Base-by-base conservation (phyloP, 2,797 vertebrate species). In the Myotis pilosus region DNA sequence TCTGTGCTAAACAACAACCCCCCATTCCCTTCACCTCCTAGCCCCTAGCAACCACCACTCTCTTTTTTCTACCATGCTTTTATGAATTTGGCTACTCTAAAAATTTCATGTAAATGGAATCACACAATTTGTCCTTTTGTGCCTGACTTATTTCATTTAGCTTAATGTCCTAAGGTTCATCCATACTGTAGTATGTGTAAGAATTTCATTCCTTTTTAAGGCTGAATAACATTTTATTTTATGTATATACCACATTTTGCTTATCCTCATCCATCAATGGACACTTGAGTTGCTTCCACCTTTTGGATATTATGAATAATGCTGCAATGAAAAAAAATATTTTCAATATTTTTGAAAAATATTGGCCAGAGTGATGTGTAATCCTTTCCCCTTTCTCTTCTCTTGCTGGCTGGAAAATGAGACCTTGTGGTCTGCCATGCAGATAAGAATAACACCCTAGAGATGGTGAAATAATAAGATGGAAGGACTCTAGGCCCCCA, bases 31-130 rank as follows among this genome's bases (percentile, higher is more conserved):
- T 28, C 1, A 2, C 44, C 41, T 3, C 22, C 22, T 13, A 75
- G 20, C 28, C 3, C 3, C 44, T 62, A 25, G 44, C 7, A 92
- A 41, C 2, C 53, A 36, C 13, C 17, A 22, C 41, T 69, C 33
- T 71, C 28, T 36, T 51, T 89, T 71, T 89, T 22, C 87, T 78
- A 71, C 33, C 44, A 22, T 16, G 28, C 13, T 79, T 74, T 94
- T 62, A 71, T 64, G 87, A 78, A 53, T 33, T 71, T 44, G 74
- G 51, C 16, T 84, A 71, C 33, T 51, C 53, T 71, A 38, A 55
- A 9, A 51, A 71, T 20, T 33, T 53, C 64, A 36, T 15, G 12
- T 85, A 41, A 36, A 20, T 47, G 60, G n/a, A 62, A 69, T 51
- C 28, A 33, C 28, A 69, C 10, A 2, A 53, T 25, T 79, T 64